Conservation (phyloP, 2,888 invertebrate species). For the Mystacides longicornis region DNA sequence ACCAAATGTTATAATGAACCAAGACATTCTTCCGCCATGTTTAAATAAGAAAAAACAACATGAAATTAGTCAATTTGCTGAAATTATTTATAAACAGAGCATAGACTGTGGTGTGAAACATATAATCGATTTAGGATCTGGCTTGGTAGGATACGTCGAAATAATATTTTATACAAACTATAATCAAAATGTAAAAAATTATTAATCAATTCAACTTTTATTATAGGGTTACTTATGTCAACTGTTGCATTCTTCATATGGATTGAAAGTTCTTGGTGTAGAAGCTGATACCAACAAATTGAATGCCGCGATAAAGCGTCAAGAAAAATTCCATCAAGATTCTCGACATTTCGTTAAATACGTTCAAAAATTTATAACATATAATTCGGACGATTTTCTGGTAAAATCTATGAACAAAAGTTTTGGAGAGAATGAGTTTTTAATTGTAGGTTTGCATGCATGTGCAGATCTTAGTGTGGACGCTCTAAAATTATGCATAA, state of each 20-base stretch:
- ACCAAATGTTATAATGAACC: neutral
- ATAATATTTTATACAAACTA: neutral
- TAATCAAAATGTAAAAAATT: neutral
- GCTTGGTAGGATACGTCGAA: slow-evolving; percentile 51
- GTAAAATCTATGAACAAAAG: slow-evolving; percentile 36
- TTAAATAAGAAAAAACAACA: slow-evolving; percentile 61
- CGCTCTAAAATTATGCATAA: slow-evolving; percentile 57
- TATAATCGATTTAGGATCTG: slow-evolving; percentile 67
- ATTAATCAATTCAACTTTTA: neutral
- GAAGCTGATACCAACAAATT: slow-evolving; percentile 55
- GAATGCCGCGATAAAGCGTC: slow-evolving; percentile 49
- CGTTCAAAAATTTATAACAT: slow-evolving; percentile 48
- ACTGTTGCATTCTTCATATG: slow-evolving; percentile 50
- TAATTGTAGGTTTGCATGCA: slow-evolving; percentile 61
- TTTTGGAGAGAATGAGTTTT: slow-evolving; percentile 36
- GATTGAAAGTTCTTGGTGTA: slow-evolving; percentile 57
- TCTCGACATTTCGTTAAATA: slow-evolving; percentile 52
- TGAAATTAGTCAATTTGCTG: slow-evolving; percentile 58
- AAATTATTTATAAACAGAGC: slow-evolving; percentile 48
- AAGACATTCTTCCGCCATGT: neutral
- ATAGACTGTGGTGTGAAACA: slow-evolving; percentile 39
- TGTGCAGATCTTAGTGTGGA: slow-evolving; percentile 69
- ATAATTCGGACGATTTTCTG: slow-evolving; percentile 43
- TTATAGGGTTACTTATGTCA: slow-evolving; percentile 66
- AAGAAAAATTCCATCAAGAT: slow-evolving; percentile 46